Base-by-base conservation (phyloP, 1,140 invertebrate species). In the Adelges cooleyi region DNA sequence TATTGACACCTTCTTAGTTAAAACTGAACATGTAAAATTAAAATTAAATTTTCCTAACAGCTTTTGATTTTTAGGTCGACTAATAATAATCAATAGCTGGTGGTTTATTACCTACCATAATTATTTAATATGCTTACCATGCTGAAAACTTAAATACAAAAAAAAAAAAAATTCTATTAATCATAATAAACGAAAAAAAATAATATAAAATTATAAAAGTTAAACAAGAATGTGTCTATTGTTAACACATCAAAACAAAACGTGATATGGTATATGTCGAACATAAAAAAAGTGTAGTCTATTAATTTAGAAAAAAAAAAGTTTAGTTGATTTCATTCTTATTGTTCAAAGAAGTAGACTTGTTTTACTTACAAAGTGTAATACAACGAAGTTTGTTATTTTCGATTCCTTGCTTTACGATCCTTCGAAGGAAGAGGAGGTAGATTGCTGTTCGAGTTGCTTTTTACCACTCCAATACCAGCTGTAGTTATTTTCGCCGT, bases 401-500 rank as follows among this genome's bases (percentile, higher is more conserved):
- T 62, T 27, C 56, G 38, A 62, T 62, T 62, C 22, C 40, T 62
- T 15, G 56, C 44, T 62, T 62, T 62, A 29, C 42, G 23, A 62
- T 62, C 56, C 4, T 62, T 62, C 2, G 56, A 8, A 33, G 29
- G 29, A n/a, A n/a, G n/a, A n/a, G n/a, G n/a, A n/a, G n/a, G n/a
- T n/a, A n/a, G n/a, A n/a, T n/a, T n/a, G n/a, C n/a, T n/a, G n/a
- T n/a, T n/a, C n/a, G n/a, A n/a, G n/a, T 62, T 62, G 17, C 2
- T 62, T 62, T 62, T 62, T 9, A 48, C 40, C n/a, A 62, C 20
- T 48, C 56, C 56, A 62, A 62, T 11, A 72, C 66, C n/a, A 74
- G 75, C 71, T 78, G 66, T 56, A 1, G 66, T 54, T 54, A 67
- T 67, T 59, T 67, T 67, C 13, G 66, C 66, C 20, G 52, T 44